These are phyloP conservation scores for Drosophila borealis DNA, from an alignment of 2,888 invertebrate genomes.

Conservation along the genomic window DNA sequence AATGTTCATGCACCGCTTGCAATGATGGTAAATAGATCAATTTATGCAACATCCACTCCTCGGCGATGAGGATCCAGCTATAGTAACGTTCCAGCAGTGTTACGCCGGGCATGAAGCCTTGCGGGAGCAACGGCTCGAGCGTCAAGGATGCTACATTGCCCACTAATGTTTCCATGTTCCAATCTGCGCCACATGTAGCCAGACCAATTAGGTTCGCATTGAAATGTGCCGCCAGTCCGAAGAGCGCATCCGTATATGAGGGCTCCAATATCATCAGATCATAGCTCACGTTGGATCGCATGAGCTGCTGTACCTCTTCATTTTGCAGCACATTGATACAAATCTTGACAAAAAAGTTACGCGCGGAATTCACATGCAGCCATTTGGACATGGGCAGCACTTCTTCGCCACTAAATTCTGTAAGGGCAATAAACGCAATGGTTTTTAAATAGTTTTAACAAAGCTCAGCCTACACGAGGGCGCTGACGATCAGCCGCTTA, in stretches of 20 bases:
- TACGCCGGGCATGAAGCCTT: slow-evolving; percentile 67
- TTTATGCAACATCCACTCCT: slow-evolving; percentile 66
- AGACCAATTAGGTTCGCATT: slow-evolving; percentile 77
- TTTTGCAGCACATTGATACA: slow-evolving; percentile 50
- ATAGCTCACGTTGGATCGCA: slow-evolving; percentile 77
- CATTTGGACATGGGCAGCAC: not conserved
- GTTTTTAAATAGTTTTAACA: not conserved
- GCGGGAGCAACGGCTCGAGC: slow-evolving; percentile 67
- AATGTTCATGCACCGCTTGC: slow-evolving; percentile 48
- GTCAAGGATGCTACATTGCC: slow-evolving; percentile 73
- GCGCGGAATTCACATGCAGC: slow-evolving; percentile 15
- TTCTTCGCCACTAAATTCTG: not conserved
- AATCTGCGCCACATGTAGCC: slow-evolving; percentile 66
- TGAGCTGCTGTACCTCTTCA: slow-evolving; percentile 54
- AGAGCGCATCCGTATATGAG: slow-evolving; percentile 79
- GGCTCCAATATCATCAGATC: slow-evolving; percentile 82
- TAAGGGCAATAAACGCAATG: too few relatives aligned
- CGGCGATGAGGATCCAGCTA: slow-evolving; percentile 67
- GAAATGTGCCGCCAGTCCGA: slow-evolving; percentile 76
- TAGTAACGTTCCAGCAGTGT: slow-evolving; percentile 75
- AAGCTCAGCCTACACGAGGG: too few relatives aligned
- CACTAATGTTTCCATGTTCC: slow-evolving; percentile 69
- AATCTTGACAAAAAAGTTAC: slow-evolving; percentile 18
- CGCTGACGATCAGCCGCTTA: too few relatives aligned
- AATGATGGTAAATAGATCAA: slow-evolving; percentile 68